A percentile compares a stretch with the other conserved stretches of the same genome.
These are phyloP conservation scores for Drosophila mercatorum DNA, from an alignment of 2,888 invertebrate species.

Conservation along the genomic window DNA sequence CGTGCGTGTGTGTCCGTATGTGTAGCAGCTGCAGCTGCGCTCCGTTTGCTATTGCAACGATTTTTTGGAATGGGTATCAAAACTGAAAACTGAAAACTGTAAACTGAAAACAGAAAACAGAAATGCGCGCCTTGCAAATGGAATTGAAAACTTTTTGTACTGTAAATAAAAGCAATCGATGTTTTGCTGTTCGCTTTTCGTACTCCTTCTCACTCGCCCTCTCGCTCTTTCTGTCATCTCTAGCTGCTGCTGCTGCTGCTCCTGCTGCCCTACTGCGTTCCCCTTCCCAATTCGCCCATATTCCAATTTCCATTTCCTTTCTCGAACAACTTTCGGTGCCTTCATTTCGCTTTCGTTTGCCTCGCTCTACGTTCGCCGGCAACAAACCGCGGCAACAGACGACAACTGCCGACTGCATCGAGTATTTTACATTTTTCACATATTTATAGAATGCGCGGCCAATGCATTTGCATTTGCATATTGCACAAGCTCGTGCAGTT, in stretches of 20 bases:
- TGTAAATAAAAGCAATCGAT: slow-evolving; percentile 57
- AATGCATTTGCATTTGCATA: slow-evolving; percentile 47
- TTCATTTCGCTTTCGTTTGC: slow-evolving; percentile 56
- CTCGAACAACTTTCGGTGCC: slow-evolving; percentile 26
- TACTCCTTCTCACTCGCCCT: background rate
- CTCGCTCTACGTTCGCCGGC: slow-evolving; percentile 22
- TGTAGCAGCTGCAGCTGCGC: slow-evolving; percentile 53
- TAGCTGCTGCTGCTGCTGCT: slow-evolving; percentile 11
- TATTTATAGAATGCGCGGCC: slow-evolving; percentile 68
- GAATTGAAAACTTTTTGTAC: slow-evolving; percentile 64
- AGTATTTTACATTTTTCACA: slow-evolving; percentile 52
- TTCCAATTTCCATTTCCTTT: slow-evolving; percentile 41
- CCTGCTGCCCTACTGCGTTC: slow-evolving; percentile 33
- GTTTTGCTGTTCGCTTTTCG: slow-evolving; percentile 23
- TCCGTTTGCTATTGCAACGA: slow-evolving; percentile 55
- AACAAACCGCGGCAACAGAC: slow-evolving; percentile 19
- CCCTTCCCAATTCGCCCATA: slow-evolving; percentile 8
- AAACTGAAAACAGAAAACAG: slow-evolving; percentile 29
- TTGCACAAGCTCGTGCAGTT: slow-evolving; percentile 17
- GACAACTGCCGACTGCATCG: slow-evolving; percentile 32
- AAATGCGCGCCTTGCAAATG: slow-evolving; percentile 43
- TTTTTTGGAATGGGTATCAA: slow-evolving; percentile 34
- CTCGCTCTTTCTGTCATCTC: slow-evolving; percentile 10
- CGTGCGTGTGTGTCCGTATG: slow-evolving; percentile 28
- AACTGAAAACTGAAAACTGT: slow-evolving; percentile 35